These are phyloP conservation scores for Clarias magur DNA, from an alignment of 2,113 vertebrate genomes.

Conservation along the genomic window DNA sequence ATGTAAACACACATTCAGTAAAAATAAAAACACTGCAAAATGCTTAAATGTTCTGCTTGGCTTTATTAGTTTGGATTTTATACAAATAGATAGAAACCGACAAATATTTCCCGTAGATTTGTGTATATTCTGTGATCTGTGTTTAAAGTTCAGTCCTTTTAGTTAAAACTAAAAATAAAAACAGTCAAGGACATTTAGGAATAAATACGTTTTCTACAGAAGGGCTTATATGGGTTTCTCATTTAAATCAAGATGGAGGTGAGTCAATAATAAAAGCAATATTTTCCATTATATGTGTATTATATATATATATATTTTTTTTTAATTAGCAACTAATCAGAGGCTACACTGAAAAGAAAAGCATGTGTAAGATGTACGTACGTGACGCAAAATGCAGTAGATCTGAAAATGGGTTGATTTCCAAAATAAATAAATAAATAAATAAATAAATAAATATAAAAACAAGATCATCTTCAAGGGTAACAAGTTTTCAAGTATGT, in stretches of 20 bases:
- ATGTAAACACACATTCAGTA: background rate
- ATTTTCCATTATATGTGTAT: background rate
- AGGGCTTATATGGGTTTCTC: background rate
- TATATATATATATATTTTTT: background rate
- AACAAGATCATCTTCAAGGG: slow-evolving; percentile 40
- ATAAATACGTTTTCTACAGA: background rate
- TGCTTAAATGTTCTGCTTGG: background rate
- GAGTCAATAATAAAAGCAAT: background rate
- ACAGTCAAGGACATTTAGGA: background rate
- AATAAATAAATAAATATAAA: background rate
- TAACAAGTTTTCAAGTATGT: slow-evolving; percentile 43
- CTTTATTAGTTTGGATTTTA: slow-evolving; percentile 53
- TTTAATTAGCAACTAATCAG: background rate
- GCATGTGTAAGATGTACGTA: background rate
- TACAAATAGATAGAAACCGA: slow-evolving; percentile 57
- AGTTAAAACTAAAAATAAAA: background rate
- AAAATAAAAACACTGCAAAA: slow-evolving; percentile 23
- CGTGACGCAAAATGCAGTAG: background rate
- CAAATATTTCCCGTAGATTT: slow-evolving; percentile 14
- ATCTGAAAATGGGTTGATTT: background rate
- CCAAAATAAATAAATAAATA: background rate
- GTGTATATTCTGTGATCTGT: slow-evolving; percentile 11
- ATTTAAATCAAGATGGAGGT: background rate
- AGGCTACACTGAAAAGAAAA: background rate
- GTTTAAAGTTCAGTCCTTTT: background rate